These are phyloP conservation scores for Takifugu ocellatus DNA, from an alignment of 2,797 vertebrate species.

Conservation along the genomic window DNA sequence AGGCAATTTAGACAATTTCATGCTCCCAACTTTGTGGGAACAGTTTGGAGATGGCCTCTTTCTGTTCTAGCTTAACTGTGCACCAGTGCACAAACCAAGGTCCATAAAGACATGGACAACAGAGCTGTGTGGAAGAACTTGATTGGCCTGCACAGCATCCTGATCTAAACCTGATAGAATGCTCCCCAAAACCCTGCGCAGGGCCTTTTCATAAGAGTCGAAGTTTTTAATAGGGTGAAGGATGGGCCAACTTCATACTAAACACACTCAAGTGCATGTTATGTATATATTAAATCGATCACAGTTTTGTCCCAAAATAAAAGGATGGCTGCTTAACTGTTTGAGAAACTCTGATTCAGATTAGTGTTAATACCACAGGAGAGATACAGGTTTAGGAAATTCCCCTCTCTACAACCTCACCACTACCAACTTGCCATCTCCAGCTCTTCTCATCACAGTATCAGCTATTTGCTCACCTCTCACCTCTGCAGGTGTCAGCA, in stretches of 20 bases:
- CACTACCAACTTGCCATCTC: neutral
- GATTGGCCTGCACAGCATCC: neutral
- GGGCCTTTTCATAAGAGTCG: neutral
- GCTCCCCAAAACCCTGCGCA: neutral
- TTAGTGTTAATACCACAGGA: neutral
- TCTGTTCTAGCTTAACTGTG: neutral
- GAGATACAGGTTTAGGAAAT: conserved; percentile 28
- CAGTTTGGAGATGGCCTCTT: neutral
- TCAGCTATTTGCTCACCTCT: conserved; percentile 13
- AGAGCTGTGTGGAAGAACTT: neutral
- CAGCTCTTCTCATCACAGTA: conserved; percentile 5
- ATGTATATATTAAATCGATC: too few relatives aligned
- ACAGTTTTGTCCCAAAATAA: too few relatives aligned
- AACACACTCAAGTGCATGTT: too few relatives aligned
- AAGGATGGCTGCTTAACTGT: too few relatives aligned
- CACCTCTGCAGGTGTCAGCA: neutral
- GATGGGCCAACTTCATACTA: neutral
- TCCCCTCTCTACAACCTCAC: neutral
- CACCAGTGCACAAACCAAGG: neutral
- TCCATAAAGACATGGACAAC: neutral
- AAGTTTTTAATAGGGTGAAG: too few relatives aligned
- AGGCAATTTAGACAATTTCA: neutral
- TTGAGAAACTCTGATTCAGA: neutral
- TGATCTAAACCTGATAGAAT: neutral
- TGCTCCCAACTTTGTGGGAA: neutral